Conservation (phyloP, 2,113 vertebrate genomes). For the Aleadryas rufinucha region DNA sequence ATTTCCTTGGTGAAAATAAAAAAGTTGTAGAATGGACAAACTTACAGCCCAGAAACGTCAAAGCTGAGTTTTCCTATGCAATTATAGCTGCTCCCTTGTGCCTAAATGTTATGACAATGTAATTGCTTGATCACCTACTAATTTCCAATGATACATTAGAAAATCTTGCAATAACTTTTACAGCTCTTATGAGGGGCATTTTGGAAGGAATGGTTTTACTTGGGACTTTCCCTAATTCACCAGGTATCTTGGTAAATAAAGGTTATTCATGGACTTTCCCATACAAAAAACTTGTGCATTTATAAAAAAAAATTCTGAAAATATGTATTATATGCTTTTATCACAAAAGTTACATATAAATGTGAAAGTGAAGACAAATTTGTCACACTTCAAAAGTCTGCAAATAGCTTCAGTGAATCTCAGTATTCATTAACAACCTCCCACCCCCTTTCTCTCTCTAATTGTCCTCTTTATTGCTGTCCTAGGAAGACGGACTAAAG, state of each 20-base stretch:
- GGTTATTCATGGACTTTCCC: background rate
- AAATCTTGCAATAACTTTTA: slow-evolving; percentile 9
- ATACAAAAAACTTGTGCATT: background rate
- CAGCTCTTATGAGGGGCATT: background rate
- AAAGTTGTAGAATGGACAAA: background rate
- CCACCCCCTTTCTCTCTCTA: background rate
- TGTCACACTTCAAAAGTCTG: background rate
- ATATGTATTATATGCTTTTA: background rate
- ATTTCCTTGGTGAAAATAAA: background rate
- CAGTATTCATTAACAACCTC: background rate
- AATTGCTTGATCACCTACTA: background rate
- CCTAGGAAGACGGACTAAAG: background rate
- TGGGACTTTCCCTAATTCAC: background rate
- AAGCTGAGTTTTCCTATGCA: background rate
- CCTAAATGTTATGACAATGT: background rate
- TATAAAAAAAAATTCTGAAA: background rate
- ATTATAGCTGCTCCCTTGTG: background rate
- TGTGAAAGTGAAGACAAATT: background rate
- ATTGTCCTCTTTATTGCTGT: background rate
- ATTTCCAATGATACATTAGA: background rate
- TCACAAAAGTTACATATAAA: background rate
- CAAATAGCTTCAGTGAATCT: background rate
- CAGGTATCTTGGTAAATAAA: background rate
- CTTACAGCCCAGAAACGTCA: background rate
- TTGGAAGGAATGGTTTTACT: background rate